Evolutionary conservation across 2,797 vertebrate genomes (phyloP).

Genomic region (Potorous gilbertii): DNA sequence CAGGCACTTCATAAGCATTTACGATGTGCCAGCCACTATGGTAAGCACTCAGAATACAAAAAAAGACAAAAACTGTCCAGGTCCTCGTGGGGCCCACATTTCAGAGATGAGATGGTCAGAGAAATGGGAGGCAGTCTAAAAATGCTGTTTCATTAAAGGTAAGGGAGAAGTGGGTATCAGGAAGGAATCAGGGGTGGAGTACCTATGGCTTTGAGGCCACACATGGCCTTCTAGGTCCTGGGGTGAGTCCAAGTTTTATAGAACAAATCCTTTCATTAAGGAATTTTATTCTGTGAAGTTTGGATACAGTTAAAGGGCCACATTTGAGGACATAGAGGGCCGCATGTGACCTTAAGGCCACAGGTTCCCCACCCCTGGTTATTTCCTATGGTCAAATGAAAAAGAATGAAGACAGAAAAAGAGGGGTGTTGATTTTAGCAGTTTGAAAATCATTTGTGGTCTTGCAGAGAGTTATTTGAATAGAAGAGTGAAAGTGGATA

Average conservation of each 20-base stretch:
- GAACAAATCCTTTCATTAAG: too few species aligned
- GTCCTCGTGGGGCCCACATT: not conserved
- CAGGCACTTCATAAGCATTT: not conserved
- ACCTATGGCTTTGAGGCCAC: too few species aligned
- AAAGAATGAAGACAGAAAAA: not conserved
- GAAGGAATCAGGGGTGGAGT: not conserved
- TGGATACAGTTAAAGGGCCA: too few species aligned
- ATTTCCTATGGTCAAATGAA: not conserved
- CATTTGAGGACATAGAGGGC: too few species aligned
- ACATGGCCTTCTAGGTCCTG: too few species aligned
- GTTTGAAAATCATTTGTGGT: not conserved
- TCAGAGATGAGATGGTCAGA: not conserved
- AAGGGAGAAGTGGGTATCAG: not conserved
- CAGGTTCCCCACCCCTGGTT: not conserved
- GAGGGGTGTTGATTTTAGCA: not conserved
- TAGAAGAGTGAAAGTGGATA: not conserved
- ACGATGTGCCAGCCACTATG: not conserved
- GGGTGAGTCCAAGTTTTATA: too few species aligned
- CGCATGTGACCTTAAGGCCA: too few species aligned
- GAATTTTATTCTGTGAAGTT: too few species aligned
- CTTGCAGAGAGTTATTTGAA: not conserved
- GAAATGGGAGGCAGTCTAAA: not conserved
- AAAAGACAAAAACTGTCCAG: not conserved
- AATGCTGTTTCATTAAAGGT: not conserved
- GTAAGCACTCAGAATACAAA: not conserved